Percentiles rank a stretch among this genome's conserved stretches.
These are phyloP conservation scores for Melanocharis versteri DNA, from an alignment of 2,113 vertebrate genomes.

Conservation along the genomic window DNA sequence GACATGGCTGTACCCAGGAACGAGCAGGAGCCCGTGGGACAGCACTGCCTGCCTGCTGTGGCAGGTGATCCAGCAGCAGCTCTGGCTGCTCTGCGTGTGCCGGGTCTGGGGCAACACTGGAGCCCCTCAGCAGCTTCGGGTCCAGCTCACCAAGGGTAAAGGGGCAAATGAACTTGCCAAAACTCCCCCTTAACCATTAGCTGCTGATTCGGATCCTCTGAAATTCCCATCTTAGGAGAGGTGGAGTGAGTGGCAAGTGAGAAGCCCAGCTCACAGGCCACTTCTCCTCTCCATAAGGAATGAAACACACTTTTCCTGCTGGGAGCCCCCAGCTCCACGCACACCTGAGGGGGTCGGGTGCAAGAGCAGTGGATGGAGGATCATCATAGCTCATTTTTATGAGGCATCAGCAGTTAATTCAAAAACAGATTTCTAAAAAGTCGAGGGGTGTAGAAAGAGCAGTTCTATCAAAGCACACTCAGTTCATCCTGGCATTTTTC, in stretches of 20 bases:
- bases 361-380: not conserved
- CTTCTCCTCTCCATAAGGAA: not conserved
- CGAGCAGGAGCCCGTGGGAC: accelerated
- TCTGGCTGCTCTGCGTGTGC: not conserved
- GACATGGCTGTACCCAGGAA: not conserved
- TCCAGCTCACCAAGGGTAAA: not conserved
- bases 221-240: not conserved
- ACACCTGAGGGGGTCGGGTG: too few species aligned
- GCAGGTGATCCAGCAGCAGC: not conserved
- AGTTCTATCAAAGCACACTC: not conserved
- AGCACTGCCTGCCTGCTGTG: not conserved
- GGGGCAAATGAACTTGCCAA: not conserved
- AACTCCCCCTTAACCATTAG: not conserved
- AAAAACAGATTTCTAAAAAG: not conserved
- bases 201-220: not conserved
- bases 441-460: not conserved
- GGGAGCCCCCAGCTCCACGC: not conserved
- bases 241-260: not conserved
- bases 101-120: accelerated
- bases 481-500: not conserved
- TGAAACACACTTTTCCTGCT: not conserved
- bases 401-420: not conserved
- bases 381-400: not conserved
- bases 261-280: not conserved
- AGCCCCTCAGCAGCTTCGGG: accelerated